phyloP scores from a whole-genome alignment of 2,888 invertebrate genomes.

The Iselma pallidipennis region DNA sequence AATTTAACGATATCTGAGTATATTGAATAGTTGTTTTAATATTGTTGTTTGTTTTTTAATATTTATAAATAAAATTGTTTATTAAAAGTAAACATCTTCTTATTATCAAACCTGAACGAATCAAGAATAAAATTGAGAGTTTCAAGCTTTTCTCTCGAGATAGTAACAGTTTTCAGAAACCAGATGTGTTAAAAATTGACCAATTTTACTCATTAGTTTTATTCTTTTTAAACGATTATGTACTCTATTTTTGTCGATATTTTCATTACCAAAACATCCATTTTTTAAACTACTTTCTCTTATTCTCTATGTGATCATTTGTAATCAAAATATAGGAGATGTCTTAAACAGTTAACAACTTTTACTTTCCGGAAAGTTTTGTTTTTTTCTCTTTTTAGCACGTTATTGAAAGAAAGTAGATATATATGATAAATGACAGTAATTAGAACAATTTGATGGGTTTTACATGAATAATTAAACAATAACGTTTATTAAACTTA shows the following conservation, averaged over 20 bases:
- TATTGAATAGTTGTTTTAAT: constrained; percentile 15
- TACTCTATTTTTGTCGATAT: neutral
- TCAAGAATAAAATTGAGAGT: no score
- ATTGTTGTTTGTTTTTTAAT: constrained; percentile 14
- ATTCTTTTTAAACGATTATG: neutral
- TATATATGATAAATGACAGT: neutral
- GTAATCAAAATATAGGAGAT: neutral
- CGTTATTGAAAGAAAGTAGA: neutral
- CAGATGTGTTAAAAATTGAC: no score
- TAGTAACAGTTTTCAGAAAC: no score
- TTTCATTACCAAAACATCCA: neutral
- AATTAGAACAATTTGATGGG: neutral
- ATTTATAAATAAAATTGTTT: constrained; percentile 15
- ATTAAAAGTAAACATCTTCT: constrained; percentile 14
- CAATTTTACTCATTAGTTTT: no score
- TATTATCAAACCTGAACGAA: neutral
- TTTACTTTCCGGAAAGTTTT: neutral
- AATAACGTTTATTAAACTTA: no score
- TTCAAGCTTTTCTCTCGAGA: no score
- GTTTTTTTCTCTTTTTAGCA: neutral
- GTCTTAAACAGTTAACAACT: neutral
- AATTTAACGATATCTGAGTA: constrained; percentile 18
- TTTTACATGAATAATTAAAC: neutral
- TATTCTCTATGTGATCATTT: neutral
- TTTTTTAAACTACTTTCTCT: neutral